Conservation (phyloP, 2,888 invertebrate genomes). For the Drosophila affinis region DNA sequence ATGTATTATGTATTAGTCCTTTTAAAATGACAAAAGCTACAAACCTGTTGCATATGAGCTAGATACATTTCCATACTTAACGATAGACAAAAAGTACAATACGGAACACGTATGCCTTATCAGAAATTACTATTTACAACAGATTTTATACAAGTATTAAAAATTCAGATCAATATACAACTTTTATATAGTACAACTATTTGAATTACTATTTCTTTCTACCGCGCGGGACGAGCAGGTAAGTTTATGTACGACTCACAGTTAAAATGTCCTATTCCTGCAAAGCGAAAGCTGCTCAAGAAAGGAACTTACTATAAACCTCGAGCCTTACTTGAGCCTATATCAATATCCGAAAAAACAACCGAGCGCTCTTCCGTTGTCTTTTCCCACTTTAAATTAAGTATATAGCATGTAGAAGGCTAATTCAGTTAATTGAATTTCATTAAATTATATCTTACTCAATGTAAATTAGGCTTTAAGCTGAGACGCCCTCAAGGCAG, state of each 20-base stretch:
- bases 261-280: no score
- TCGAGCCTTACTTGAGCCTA: no score
- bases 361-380: no score
- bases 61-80: constrained; percentile 35
- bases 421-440: not conserved
- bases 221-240: not conserved
- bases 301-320: no score
- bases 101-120: constrained; percentile 43
- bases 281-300: no score
- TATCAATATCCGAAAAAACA: no score
- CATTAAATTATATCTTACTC: constrained; percentile 28
- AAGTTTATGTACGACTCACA: no score
- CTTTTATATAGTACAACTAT: not conserved
- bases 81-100: constrained; percentile 46
- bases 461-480: constrained; percentile 33
- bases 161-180: constrained; percentile 20
- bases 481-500: not conserved
- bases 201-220: not conserved
- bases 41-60: not conserved
- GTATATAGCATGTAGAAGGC: no score
- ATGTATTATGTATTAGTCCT: constrained; percentile 4
- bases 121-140: constrained; percentile 25
- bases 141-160: constrained; percentile 61
- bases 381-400: no score
- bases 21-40: constrained; percentile 17